Percentiles rank a stretch among this genome's conserved stretches.
phyloP scores from a whole-genome alignment of 2,888 invertebrate genomes.

The Heliconius cydno region DNA sequence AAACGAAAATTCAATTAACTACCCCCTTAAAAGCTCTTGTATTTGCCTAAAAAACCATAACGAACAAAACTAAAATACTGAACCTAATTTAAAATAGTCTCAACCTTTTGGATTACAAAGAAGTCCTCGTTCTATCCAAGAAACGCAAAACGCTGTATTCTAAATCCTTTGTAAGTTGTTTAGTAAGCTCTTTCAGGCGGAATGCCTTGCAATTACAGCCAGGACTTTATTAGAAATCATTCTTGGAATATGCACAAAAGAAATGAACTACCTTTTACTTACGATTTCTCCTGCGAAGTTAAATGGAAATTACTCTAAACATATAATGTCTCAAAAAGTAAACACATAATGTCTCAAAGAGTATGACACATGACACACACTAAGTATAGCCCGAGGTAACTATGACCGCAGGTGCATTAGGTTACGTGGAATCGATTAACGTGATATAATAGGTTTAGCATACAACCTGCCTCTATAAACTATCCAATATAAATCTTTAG shows the following conservation, averaged over 20 bases:
- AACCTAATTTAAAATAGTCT: conserved; percentile 22
- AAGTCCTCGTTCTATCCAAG: conserved; percentile 27
- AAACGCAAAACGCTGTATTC: conserved; percentile 28
- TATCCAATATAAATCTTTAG: no score
- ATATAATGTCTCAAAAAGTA: no score
- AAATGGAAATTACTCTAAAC: background rate
- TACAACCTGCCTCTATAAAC: no score
- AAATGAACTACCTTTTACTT: background rate
- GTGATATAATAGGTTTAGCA: no score
- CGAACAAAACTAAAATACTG: background rate
- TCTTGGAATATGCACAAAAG: conserved; percentile 8
- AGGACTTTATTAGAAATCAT: conserved; percentile 38
- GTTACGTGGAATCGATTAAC: no score
- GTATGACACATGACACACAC: no score
- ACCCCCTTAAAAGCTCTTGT: background rate
- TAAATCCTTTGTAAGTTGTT: conserved; percentile 33
- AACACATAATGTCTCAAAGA: no score
- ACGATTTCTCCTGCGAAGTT: background rate
- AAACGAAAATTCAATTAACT: background rate
- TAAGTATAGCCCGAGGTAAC: no score
- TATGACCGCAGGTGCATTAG: no score
- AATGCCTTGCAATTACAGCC: conserved; percentile 38
- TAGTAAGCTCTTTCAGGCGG: conserved; percentile 34
- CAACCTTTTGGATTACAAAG: conserved; percentile 22
- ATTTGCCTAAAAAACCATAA: background rate